Base-by-base conservation (phyloP, 2,113 vertebrate genomes). In the Nesoenas mayeri region DNA sequence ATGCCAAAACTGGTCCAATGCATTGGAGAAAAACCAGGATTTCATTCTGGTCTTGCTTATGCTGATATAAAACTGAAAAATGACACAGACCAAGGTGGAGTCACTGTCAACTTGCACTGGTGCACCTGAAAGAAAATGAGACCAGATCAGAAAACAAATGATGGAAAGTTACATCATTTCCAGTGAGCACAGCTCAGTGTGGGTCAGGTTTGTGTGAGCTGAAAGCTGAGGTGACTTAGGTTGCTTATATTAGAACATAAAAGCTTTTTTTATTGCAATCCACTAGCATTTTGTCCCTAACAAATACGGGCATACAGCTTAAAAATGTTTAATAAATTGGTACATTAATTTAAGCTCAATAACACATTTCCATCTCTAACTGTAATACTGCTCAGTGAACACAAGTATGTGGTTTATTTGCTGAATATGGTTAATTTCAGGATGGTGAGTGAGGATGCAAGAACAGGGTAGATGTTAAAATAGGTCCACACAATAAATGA, bases 321-420 rank as follows among this genome's bases (percentile, higher is more conserved):
- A 91, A 60, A 93, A 91, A 60, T 48, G 16, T 85, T 92, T 92
- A 91, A 72, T 77, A 88, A 81, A 91, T 84, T 64, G 77, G 72
- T 91, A 79, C 90, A 86, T 92, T 95, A 95, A 93, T 88, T 91
- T 85, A 89, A 89, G 51, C 40, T 87, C 70, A 28, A 19, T 40
- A 89, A 89, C 58, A 80, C 42, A 6, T 48, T 65, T 85, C 83
- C n/a, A 71, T 29, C 44, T 31, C 34, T 10, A 9, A 32, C 69
- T 24, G 60, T 64, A 75, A 44, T 11, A 64, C 24, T 90, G 72
- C 65, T 36, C 0, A 0, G 31, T 69, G 75, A 86, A 53, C 47
- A 93, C 42, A 86, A 6, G 57, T 48, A 25, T 38, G 13, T 14
- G 22, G 44, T 54, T 84, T 91, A 79, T 54, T 44, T 86, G 71